A percentile compares a stretch with the other conserved stretches of the same genome.
phyloP scores from a whole-genome alignment of 2,113 vertebrate genomes.

The Phylloscopus whistleri region DNA sequence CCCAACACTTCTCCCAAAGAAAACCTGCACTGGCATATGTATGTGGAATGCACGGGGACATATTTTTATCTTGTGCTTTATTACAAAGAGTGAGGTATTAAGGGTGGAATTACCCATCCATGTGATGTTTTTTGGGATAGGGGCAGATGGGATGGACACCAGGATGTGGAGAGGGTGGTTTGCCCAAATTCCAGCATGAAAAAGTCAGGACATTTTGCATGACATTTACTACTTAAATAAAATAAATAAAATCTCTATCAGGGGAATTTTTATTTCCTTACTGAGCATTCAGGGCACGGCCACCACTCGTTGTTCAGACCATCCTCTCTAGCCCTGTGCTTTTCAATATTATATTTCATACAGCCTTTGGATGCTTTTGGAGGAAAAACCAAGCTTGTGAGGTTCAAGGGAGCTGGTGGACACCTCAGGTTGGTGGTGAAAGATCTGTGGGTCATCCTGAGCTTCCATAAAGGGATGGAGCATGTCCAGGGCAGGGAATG shows the following conservation, averaged over 20 bases:
- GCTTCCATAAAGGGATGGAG: background rate
- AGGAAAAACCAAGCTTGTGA: background rate
- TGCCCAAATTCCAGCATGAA: background rate
- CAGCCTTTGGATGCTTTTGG: background rate
- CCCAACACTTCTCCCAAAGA: background rate
- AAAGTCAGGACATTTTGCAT: background rate
- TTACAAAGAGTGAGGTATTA: background rate
- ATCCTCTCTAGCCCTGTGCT: background rate
- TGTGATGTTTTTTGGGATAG: background rate
- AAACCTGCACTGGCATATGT: background rate
- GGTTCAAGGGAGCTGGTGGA: background rate
- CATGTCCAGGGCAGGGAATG: background rate
- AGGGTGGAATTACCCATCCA: background rate
- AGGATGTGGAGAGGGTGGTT: background rate
- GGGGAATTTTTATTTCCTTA: background rate
- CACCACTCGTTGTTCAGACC: background rate
- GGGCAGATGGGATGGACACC: background rate
- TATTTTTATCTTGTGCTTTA: background rate
- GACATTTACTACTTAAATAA: background rate
- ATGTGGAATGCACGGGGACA: background rate
- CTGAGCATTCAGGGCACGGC: background rate
- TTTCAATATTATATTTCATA: background rate
- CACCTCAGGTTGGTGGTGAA: background rate
- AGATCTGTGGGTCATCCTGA: background rate
- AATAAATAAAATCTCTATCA: background rate